Base-by-base conservation (phyloP, 2,113 vertebrate genomes). In the Pedetes capensis region DNA sequence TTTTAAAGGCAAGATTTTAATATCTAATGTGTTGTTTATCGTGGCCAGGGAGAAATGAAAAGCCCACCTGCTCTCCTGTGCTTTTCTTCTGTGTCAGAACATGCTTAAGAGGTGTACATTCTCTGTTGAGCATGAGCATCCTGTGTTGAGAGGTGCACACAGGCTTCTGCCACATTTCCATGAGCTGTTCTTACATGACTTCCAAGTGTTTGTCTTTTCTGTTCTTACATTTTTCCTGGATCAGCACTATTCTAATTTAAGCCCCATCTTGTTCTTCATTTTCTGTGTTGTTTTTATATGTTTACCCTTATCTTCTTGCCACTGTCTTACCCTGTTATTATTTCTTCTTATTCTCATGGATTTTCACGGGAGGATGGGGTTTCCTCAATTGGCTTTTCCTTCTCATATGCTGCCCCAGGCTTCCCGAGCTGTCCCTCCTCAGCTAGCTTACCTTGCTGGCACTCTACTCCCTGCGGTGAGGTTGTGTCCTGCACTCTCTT, bases 1-100 rank as follows among this genome's bases (percentile, higher is more conserved):
- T 93, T 97, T 96, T 94, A 74, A 92, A 89, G 74, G 71, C 71
- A 87, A 17, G 47, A 32, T 64, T 80, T 74, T 44, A 76, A 47
- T 83, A 76, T 87, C 20, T 81, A 37, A 61, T 42, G 32, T 47
- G 39, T 53, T 88, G 25, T 34, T 11, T 69, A 20, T 3, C 42
- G 64, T 37, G 10, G 39, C 75, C 78, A 42, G 22, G 85, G 78
- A 85, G 72, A 55, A 79, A 32, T 4, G 37, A 64, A 61, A 71
- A 39, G n/a, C 61, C 44, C 1, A 42, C 27, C 0, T 39, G 29
- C 82, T 32, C 39, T 27, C 25, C 7, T 34, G n/a, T 69, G 2
- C 20, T 34, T 53, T 27, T 53, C 61, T 17, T 47, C 39, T 25
- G 4, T 10, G 6, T 84, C 51, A 63, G 5, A 88, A 55, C 74